Conservation (phyloP, 2,113 vertebrate genomes). For the Speoplatyrhinus poulsoni region DNA sequence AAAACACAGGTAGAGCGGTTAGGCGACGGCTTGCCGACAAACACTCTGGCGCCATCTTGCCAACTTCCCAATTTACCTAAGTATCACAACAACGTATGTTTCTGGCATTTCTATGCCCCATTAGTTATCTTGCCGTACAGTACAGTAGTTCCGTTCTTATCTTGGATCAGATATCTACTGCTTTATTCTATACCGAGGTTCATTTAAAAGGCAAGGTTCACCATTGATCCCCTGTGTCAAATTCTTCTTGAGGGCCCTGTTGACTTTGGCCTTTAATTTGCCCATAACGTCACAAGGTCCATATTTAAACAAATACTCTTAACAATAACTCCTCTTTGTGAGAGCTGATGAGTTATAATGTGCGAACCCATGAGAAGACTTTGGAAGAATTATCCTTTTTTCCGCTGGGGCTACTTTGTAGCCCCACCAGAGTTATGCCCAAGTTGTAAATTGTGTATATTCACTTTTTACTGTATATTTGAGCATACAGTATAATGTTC, state of each 20-base stretch:
- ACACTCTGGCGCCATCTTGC: no score
- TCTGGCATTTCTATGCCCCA: no score
- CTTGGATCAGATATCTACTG: conserved; percentile 6
- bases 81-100: no score
- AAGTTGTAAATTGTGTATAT: not conserved
- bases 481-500: not conserved
- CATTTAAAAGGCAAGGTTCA: conserved; percentile 8
- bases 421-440: not conserved
- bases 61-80: no score
- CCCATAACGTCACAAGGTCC: conserved; percentile 9
- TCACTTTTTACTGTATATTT: not conserved
- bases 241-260: conserved; percentile 16
- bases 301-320: conserved; percentile 16
- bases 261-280: conserved; percentile 18
- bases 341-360: conserved; percentile 5
- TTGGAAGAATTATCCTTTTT: conserved; percentile 3
- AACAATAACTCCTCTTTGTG: conserved; percentile 10
- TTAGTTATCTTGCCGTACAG: no score
- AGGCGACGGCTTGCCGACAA: no score
- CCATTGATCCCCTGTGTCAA: conserved; percentile 19
- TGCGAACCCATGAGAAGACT: not conserved
- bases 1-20: no score
- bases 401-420: not conserved
- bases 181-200: not conserved
- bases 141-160: not conserved